Conservation (phyloP, 2,888 invertebrate genomes). For the Rugalucina vietnamica region DNA sequence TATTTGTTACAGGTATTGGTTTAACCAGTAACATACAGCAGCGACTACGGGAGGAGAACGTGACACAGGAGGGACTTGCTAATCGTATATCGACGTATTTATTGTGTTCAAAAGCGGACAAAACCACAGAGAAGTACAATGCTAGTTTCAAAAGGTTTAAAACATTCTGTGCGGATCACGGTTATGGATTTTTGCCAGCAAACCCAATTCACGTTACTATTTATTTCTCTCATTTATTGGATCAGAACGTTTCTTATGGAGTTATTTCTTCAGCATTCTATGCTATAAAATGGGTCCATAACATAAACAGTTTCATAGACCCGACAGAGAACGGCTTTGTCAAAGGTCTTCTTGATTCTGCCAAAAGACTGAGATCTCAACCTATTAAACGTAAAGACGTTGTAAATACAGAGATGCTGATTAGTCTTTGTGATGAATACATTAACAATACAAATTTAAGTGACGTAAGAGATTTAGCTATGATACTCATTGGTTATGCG, state of each 20-base stretch:
- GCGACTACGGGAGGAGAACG: not conserved
- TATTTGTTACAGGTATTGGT: conserved; percentile 30
- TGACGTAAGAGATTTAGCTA: conserved; percentile 30
- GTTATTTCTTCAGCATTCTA: not conserved
- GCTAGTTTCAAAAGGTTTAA: conserved; percentile 21
- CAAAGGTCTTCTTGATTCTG: not conserved
- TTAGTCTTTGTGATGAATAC: not conserved
- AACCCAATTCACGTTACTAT: conserved; percentile 35
- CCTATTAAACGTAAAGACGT: conserved; percentile 2
- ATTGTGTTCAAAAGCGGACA: conserved; percentile 32
- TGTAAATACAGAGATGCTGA: not conserved
- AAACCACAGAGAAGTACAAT: conserved; percentile 30
- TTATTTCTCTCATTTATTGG: conserved; percentile 23
- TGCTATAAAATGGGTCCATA: conserved; percentile 11
- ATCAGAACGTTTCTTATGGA: not conserved
- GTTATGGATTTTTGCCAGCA: conserved; percentile 25
- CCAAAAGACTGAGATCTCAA: not conserved
- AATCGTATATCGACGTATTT: not conserved
- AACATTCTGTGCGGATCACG: conserved; percentile 6
- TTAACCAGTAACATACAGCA: not conserved
- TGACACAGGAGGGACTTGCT: conserved; percentile 1
- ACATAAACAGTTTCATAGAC: not conserved
- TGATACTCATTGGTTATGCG: conserved; percentile 31
- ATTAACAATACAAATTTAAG: not conserved
- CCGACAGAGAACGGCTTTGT: conserved; percentile 9